phyloP scores from a whole-genome alignment of 1,140 invertebrate species.

The Hylaeus anthracinus region DNA sequence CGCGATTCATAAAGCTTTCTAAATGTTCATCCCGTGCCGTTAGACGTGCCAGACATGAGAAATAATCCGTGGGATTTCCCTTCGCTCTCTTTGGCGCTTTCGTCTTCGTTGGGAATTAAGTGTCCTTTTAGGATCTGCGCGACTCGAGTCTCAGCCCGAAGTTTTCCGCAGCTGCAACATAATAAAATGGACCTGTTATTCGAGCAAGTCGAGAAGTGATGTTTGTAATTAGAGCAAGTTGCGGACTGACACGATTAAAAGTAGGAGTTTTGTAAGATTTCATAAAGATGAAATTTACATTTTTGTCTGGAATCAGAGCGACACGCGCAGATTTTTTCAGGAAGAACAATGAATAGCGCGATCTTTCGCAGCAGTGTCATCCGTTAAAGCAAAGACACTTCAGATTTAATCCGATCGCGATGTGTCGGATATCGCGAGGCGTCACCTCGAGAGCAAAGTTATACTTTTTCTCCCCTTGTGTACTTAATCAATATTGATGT shows the following conservation, averaged over 20 bases:
- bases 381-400: neutral
- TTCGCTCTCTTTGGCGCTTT: neutral
- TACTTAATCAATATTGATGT: constrained; percentile 63
- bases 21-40: constrained; percentile 17
- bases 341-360: neutral
- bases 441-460: neutral
- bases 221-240: neutral
- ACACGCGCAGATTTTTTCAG: neutral
- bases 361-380: neutral
- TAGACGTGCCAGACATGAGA: constrained; percentile 22
- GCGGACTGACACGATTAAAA: no score
- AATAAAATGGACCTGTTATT: neutral
- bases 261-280: no score
- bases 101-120: constrained; percentile 13
- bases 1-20: constrained; percentile 58
- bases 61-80: constrained; percentile 26
- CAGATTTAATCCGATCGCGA: constrained; percentile 28
- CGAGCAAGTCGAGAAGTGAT: neutral
- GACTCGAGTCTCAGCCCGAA: neutral
- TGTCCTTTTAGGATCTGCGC: constrained; percentile 14
- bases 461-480: constrained; percentile 31
- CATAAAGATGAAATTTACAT: no score
- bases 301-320: neutral
- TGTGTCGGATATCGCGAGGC: neutral
- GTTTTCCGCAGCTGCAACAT: constrained; percentile 1